Evolutionary conservation across 2,888 invertebrate species (phyloP).

Genomic region (Mythimna impura): DNA sequence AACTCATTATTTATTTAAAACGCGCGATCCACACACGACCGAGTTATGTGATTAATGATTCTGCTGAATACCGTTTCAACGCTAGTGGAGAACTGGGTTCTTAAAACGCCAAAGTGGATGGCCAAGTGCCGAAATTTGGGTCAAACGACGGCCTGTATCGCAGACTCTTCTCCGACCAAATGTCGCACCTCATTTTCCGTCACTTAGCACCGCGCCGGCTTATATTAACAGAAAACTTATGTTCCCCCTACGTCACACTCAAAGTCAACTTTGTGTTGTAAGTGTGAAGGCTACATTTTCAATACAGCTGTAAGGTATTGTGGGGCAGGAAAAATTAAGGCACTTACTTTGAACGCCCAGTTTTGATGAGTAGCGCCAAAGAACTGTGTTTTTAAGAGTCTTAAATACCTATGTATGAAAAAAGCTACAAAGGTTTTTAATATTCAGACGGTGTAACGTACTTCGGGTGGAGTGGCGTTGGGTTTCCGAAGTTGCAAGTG

Average conservation of each 20-base stretch:
- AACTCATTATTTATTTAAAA: slow-evolving; percentile 65
- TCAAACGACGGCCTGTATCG: slow-evolving; percentile 82
- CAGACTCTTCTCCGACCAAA: slow-evolving; percentile 76
- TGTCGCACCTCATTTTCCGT: slow-evolving; percentile 85
- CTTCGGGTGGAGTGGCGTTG: slow-evolving; percentile 80
- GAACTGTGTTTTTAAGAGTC: slow-evolving; percentile 80
- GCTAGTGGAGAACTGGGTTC: slow-evolving; percentile 70
- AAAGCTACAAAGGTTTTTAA: slow-evolving; percentile 82
- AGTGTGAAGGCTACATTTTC: slow-evolving; percentile 52
- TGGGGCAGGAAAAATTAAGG: slow-evolving; percentile 62
- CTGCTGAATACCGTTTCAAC: slow-evolving; percentile 57
- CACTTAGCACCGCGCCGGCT: slow-evolving; percentile 75
- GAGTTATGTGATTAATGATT: slow-evolving; percentile 63
- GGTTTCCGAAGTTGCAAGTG: slow-evolving; percentile 71
- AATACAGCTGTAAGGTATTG: slow-evolving; percentile 32
- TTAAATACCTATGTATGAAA: slow-evolving; percentile 79
- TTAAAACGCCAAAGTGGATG: slow-evolving; percentile 73
- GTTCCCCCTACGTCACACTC: slow-evolving; percentile 11
- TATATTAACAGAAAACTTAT: slow-evolving; percentile 68
- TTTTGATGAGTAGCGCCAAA: slow-evolving; percentile 79
- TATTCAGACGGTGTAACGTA: slow-evolving; percentile 82
- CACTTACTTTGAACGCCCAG: slow-evolving; percentile 75
- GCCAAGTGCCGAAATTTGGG: slow-evolving; percentile 78
- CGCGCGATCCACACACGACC: slow-evolving; percentile 51
- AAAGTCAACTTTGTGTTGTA: slow-evolving; percentile 64